Base-by-base conservation (phyloP, 2,888 invertebrate genomes). In the Erynnis tages region DNA sequence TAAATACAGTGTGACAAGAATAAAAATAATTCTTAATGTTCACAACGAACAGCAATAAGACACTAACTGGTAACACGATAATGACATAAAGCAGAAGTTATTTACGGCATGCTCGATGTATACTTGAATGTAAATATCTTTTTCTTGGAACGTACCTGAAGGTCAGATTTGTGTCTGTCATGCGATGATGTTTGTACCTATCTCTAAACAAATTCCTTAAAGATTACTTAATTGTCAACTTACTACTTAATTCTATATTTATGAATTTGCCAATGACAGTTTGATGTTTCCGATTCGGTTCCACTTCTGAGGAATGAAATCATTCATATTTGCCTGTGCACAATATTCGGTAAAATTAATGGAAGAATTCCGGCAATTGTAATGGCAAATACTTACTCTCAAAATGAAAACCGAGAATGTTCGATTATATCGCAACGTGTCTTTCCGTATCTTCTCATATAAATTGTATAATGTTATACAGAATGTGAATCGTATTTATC, bases 131-230 rank as follows among this genome's bases (percentile, higher is more conserved):
- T 49, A 44, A 50, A 50, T 40, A 55, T 32, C 38, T 59, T 61
- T 59, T 61, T 61, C 64, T 62, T 53, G 54, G 60, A 60, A 59
- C 58, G 43, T 61, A 70, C 68, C 67, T 71, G 79, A 79, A 83
- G 82, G 80, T 75, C 75, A 66, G 59, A 50, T 58, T 57, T 62
- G 64, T 66, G 60, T 63, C 66, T 67, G 71, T 71, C 67, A 58
- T 60, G 62, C 57, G 66, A 57, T 66, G 69, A 74, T 70, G 75
- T 25, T n/a, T n/a, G n/a, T n/a, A n/a, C 14, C 65, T 65, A 65
- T 66, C 61, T 60, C 65, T 61, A 63, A 59, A 69, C 67, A 65
- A 77, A 82, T 83, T 80, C 78, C 69, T 79, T 49, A 58, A 54
- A 49, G 63, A 73, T 82, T 79, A 77, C 71, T 61, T 67, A 74